Percentiles rank a stretch among this genome's conserved stretches.
These are phyloP conservation scores for Fissipunctia ypsillon DNA, from an alignment of 2,888 invertebrate species.

Conservation along the genomic window DNA sequence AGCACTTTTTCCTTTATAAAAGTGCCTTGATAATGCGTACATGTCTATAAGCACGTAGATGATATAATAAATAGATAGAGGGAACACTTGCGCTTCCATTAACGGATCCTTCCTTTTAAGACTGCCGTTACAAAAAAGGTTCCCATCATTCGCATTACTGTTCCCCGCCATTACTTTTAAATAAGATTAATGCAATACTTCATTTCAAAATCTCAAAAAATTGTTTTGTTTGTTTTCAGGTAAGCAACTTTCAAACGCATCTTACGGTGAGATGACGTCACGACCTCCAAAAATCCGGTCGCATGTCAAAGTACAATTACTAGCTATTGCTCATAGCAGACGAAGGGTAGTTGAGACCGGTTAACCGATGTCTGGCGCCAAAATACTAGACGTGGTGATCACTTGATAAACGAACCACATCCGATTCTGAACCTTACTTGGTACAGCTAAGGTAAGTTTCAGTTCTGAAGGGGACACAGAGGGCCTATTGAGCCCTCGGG, in stretches of 20 bases:
- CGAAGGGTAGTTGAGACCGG: slow-evolving; percentile 72
- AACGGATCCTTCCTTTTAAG: slow-evolving; percentile 25
- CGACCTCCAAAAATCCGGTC: slow-evolving; percentile 56
- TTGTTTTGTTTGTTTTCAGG: slow-evolving; percentile 57
- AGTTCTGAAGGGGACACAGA: slow-evolving; percentile 18
- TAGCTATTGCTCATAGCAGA: slow-evolving; percentile 70
- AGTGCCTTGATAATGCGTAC: slow-evolving; percentile 36
- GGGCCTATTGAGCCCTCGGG: slow-evolving; percentile 64
- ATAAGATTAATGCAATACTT: not conserved
- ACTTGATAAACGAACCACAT: slow-evolving; percentile 50
- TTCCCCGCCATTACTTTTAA: slow-evolving; percentile 9
- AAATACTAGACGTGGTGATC: slow-evolving; percentile 76
- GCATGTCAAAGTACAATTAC: slow-evolving; percentile 73
- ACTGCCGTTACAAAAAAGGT: slow-evolving; percentile 13
- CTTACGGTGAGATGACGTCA: slow-evolving; percentile 54
- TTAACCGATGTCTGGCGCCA: slow-evolving; percentile 86
- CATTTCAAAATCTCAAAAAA: not conserved
- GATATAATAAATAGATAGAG: slow-evolving; percentile 6
- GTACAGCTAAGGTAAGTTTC: slow-evolving; percentile 43
- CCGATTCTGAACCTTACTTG: slow-evolving; percentile 56
- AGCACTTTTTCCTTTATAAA: slow-evolving; percentile 4
- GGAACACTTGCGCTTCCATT: slow-evolving; percentile 27
- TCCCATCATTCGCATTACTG: not conserved
- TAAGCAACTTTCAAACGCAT: slow-evolving; percentile 44
- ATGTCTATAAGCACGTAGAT: slow-evolving; percentile 46